These are phyloP conservation scores for Drosophila orena DNA, from an alignment of 1,140 invertebrate genomes.

Conservation along the genomic window DNA sequence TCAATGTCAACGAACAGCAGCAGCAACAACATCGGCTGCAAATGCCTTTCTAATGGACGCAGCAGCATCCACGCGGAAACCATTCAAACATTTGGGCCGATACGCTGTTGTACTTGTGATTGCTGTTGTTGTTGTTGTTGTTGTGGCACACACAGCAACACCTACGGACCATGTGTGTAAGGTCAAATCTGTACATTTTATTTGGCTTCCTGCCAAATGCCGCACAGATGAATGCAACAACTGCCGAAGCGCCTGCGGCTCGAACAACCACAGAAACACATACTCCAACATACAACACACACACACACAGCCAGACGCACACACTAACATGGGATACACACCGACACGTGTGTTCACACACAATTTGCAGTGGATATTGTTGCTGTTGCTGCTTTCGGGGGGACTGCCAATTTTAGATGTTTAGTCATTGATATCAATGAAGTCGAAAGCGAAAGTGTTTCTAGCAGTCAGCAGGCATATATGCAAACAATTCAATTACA, in stretches of 20 bases:
- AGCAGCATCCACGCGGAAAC: constrained; percentile 76
- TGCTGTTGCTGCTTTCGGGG: constrained; percentile 36
- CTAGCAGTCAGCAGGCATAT: constrained; percentile 24
- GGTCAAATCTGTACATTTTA: constrained; percentile 79
- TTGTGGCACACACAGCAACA: constrained; percentile 16
- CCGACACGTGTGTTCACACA: constrained; percentile 44
- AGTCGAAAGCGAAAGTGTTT: constrained; percentile 79
- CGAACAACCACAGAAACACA: constrained; percentile 31
- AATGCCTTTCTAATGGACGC: constrained; percentile 77
- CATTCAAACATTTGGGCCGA: constrained; percentile 67
- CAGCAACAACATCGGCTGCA: constrained; percentile 47
- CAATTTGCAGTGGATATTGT: constrained; percentile 60
- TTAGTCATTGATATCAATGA: constrained; percentile 80
- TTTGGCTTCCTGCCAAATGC: constrained; percentile 78
- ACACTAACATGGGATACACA: constrained; percentile 2
- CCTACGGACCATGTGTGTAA: constrained; percentile 55
- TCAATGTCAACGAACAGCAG: constrained; percentile 71
- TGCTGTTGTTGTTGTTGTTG: constrained; percentile 3
- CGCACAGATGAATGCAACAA: constrained; percentile 72
- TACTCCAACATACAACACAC: constrained; percentile 9
- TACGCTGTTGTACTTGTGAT: neutral
- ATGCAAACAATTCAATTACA: constrained; percentile 65
- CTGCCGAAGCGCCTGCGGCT: constrained; percentile 58
- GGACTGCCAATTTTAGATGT: constrained; percentile 74
- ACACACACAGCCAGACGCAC: constrained; percentile 4